Evolutionary conservation across 2,888 invertebrate species (phyloP), one percentile per base, ranked within the genome.

Genomic region (Exocentrus adspersus): DNA sequence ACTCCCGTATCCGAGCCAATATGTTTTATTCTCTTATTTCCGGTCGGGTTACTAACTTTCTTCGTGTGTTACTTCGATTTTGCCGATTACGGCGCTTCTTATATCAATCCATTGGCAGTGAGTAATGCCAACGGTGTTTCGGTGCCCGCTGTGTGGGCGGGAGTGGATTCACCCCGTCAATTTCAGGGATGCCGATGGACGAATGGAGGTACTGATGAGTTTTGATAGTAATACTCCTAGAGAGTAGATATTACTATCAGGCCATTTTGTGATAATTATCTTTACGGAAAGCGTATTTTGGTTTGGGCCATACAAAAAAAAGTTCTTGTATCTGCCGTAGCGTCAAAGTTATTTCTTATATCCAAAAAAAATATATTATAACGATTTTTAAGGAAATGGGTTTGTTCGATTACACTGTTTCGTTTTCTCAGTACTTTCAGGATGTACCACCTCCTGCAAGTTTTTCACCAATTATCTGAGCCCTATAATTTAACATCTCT

Each of bases 1-100:
- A 82, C 80, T 81, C 81, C 80, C 82, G 81, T 82, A 82, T 82
- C 81, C 80, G 71, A 72, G 74, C 79, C 81, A 81, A 82, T 83
- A 81, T 81, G 80, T 82, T 82, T 80, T 78, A 77, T 81, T 80
- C 79, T 79, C 81, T 81, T 81, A 80, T 81, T 81, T 80, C 77
- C 74, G 30, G 37, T 52, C 24, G 52, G 43, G 58, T 62, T 62
- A 58, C 58, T 64, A 64, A 64, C 64, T 64, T 64, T 64, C 46
- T 59, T 43, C 45, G 45, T 53, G 59, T 54, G 41, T 63, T 53
- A 45, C 46, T 52, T 53, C 63, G 63, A 64, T 60, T 64, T 59
- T 64, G 46, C 59, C 42, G 56, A 42, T 58, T 58, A 62, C 57
- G 43, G 43, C 50, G 46, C 54, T 54, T 54, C 60, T 59, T 59